Base-by-base conservation (phyloP, 2,797 vertebrate genomes). In the Hemitrygon akajei region DNA sequence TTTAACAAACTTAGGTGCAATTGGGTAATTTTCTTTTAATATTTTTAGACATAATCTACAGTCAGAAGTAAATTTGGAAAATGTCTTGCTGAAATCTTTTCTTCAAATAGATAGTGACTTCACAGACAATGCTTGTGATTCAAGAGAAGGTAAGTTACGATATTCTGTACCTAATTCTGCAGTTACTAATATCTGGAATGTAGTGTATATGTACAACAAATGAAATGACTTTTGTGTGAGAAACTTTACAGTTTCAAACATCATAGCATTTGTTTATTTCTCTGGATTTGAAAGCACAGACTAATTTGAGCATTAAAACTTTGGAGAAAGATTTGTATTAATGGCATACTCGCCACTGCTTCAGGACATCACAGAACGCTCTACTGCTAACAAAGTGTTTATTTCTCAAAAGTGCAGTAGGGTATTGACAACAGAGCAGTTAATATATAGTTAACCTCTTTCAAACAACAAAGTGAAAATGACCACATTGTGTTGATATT, bases 21-120 rank as follows among this genome's bases (percentile, higher is more conserved):
- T 16, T 40, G 18, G 18, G 25, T 75, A 75, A 75, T 18, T 37
- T 40, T 34, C 37, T 20, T 89, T 37, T 37, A 25, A 47, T 63
- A 37, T 89, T n/a, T 66, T 34, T 18, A 89, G 86, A 34, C 86
- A 16, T 34, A 89, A 89, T 12, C n/a, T 89, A 89, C 60, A n/a
- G 73, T n/a, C 56, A 7, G 77, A 93, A 75, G 66, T 58, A n/a
- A 77, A 94, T 77, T 79, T 94, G 40, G 94, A 94, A 91, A 80
- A 89, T 25, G 94, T 94, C 22, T 93, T 94, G 40, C 18, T 75
- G 34, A 93, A 93, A 82, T 94, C 94, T 30, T 94, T 94, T 75
- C 87, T 94, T 27, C 93, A 94, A 93, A 93, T 94, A n/a, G 94
- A 94, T 63, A 47, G 18, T 73, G 89, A 91, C 56, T 94, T 94